A percentile compares a stretch with the other conserved stretches of the same genome.
phyloP scores from a whole-genome alignment of 2,797 vertebrate genomes.

The Schizopygopsis pylzovi region DNA sequence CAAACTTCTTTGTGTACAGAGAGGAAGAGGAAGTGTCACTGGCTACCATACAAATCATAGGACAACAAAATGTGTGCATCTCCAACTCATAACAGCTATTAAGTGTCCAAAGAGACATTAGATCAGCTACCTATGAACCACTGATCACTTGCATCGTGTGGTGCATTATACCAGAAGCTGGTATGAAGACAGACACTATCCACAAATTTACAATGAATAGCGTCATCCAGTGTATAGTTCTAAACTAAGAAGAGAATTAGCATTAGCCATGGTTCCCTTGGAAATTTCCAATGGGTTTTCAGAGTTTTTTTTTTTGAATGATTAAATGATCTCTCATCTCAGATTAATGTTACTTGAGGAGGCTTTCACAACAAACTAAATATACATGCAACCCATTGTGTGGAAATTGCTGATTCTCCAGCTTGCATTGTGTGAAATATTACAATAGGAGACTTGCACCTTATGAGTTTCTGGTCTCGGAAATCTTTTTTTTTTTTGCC shows the following conservation, averaged over 20 bases:
- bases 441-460: not conserved
- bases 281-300: conserved; percentile 16
- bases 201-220: conserved; percentile 34
- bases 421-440: not conserved
- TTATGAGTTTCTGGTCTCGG: not conserved
- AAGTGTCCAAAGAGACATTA: conserved; percentile 22
- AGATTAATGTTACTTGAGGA: not conserved
- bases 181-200: conserved; percentile 28
- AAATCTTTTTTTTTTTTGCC: not conserved
- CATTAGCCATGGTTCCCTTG: not conserved
- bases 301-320: not conserved
- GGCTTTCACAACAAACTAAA: not conserved
- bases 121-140: conserved; percentile 37
- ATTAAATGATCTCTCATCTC: not conserved
- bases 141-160: conserved; percentile 49
- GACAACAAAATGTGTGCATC: conserved; percentile 52
- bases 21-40: conserved; percentile 67
- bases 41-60: conserved; percentile 56
- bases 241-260: not conserved
- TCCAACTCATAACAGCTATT: conserved; percentile 38
- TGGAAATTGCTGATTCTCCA: not conserved
- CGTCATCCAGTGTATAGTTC: not conserved
- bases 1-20: conserved; percentile 71
- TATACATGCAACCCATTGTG: not conserved
- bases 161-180: conserved; percentile 8